Conservation (phyloP, 1,140 invertebrate species). For the Bathynomus jamesi region DNA sequence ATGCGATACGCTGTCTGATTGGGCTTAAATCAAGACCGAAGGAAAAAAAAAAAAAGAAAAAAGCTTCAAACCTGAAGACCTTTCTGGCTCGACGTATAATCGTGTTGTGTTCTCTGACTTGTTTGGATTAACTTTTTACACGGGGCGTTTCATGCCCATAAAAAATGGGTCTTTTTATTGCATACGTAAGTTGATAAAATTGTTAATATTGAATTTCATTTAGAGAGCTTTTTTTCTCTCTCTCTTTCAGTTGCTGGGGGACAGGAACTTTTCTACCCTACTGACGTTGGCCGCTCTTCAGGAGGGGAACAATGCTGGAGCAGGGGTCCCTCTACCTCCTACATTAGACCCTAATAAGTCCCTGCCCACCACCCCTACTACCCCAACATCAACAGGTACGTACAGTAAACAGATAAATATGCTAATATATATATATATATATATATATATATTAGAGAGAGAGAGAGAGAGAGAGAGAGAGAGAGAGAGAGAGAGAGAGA, state of each 20-base stretch:
- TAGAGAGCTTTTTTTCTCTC: slow-evolving; percentile 13
- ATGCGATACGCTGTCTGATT: neutral
- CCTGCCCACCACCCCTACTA: slow-evolving; percentile 32
- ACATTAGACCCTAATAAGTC: slow-evolving; percentile 28
- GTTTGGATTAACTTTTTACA: neutral
- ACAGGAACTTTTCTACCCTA: slow-evolving; percentile 42
- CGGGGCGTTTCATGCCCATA: neutral
- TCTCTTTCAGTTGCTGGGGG: slow-evolving; percentile 40
- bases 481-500: too few species aligned
- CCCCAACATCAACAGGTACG: slow-evolving; percentile 26
- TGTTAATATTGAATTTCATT: neutral
- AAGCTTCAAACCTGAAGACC: neutral
- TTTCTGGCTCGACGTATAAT: neutral
- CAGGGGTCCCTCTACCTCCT: slow-evolving; percentile 32
- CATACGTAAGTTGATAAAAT: neutral
- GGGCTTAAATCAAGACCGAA: neutral
- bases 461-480: too few species aligned
- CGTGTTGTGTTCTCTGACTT: neutral
- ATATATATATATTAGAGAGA: slow-evolving; percentile 9
- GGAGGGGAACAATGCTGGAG: slow-evolving; percentile 35
- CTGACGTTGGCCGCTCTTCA: slow-evolving; percentile 42
- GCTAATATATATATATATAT: slow-evolving; percentile 4
- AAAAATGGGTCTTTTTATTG: neutral
- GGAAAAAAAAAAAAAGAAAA: neutral
- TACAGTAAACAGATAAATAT: neutral